These are phyloP conservation scores for Pseudorasbora parva DNA, from an alignment of 2,113 vertebrate genomes.

Conservation along the genomic window DNA sequence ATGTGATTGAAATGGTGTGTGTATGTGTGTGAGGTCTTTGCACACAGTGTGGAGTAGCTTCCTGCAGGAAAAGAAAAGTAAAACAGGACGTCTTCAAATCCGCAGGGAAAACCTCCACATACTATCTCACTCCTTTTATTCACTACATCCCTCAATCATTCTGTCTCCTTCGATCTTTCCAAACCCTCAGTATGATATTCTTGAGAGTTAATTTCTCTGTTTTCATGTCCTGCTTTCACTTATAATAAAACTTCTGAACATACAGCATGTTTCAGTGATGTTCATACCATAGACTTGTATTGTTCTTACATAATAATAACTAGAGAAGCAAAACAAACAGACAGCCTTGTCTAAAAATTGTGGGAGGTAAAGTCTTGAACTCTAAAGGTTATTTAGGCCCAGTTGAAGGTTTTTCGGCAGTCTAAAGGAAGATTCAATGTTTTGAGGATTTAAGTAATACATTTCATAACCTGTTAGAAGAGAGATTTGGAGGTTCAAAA, in stretches of 20 bases:
- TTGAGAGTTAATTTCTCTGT: neutral
- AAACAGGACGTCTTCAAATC: constrained; percentile 47
- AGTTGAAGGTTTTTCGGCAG: too few species aligned
- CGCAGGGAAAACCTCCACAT: constrained; percentile 10
- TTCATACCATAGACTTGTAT: too few species aligned
- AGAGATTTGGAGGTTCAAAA: too few species aligned
- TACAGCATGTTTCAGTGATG: neutral
- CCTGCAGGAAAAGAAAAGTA: constrained; percentile 46
- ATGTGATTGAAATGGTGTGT: constrained; percentile 20
- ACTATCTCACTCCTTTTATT: constrained; percentile 5
- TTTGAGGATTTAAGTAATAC: too few species aligned
- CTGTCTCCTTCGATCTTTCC: neutral
- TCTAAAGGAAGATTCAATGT: too few species aligned
- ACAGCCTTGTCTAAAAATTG: too few species aligned
- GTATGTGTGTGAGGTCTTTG: constrained; percentile 25
- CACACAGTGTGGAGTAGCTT: constrained; percentile 32
- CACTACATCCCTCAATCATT: neutral
- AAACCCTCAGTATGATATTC: neutral
- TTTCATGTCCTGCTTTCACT: neutral
- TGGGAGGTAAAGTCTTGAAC: too few species aligned
- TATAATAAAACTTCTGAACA: neutral
- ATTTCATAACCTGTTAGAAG: too few species aligned
- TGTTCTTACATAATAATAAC: too few species aligned
- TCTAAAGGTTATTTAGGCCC: too few species aligned
- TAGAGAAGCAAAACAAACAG: too few species aligned